Evolutionary conservation across 1,140 invertebrate genomes (phyloP), one percentile per base, ranked within the genome.

Genomic region (Temnothorax nylanderi): DNA sequence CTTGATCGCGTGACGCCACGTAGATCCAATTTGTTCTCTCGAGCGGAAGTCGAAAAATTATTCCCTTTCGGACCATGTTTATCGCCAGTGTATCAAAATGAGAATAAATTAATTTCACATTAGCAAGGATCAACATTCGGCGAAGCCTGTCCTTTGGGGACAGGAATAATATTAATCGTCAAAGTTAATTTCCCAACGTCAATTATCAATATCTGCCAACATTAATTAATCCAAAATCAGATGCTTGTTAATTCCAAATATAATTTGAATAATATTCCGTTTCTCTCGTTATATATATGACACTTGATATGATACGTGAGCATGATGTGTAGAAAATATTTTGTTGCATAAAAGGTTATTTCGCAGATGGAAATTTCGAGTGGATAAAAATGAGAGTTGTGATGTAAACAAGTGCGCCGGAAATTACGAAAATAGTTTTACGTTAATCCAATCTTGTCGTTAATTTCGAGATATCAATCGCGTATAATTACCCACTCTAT

Each of bases 401-500:
- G 32, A 56, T 69, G 51, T 41, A 26, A 54, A 80, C 21, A 64
- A 56, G 10, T 26, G 11, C 10, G 34, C 2, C 11, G 5, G 37
- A 41, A 54, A 44, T 26, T 21, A 34, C 21, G 49, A 44, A 10
- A 56, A 44, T 71, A 32, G 13, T 41, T 81, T 18, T 54, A 44
- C 41, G 71, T 81, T 81, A 71, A 81, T 71, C 16, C 13, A 56
- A 71, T 81, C 8, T 71, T 26, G 21, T 56, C 64, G 3, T 81
- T 84, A 71, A 75, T 62, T 84, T 84, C 8, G 41, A 74, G 41
- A 47, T 56, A 84, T 84, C 67, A 75, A 60, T 60, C 54, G 71
- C 13, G 67, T 41, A 44, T 74, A 74, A 74, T 84, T 74, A 37
- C 5, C n/a, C 41, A 32, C 8, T 74, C n/a, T 37, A 75, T 32